Conservation (phyloP, 2,797 vertebrate genomes). For the Mus minutoides region DNA sequence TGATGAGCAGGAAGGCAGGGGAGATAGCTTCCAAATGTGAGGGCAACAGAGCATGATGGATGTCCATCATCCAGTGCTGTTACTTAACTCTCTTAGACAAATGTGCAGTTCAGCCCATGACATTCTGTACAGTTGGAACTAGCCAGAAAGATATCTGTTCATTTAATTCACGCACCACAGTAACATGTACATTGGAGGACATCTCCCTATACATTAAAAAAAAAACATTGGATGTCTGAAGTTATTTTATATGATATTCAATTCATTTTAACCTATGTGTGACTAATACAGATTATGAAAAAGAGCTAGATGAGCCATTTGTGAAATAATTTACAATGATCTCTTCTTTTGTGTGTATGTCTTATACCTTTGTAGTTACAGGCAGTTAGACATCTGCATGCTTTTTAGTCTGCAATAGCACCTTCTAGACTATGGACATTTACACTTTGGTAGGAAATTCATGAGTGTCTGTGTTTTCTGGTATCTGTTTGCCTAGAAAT, state of each 20-base stretch:
- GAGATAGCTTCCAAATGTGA: background rate
- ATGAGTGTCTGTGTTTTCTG: conserved; percentile 30
- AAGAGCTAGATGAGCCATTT: conserved; percentile 32
- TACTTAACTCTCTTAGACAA: background rate
- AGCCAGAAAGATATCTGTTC: background rate
- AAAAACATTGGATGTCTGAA: background rate
- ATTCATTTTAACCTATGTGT: background rate
- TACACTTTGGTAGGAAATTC: background rate
- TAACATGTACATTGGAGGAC: background rate
- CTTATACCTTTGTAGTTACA: conserved; percentile 58
- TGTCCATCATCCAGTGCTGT: too few species aligned
- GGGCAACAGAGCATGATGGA: background rate
- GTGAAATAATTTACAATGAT: conserved; percentile 36
- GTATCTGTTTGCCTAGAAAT: conserved; percentile 54
- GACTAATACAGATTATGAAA: background rate
- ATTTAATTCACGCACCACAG: background rate
- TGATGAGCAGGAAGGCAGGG: background rate
- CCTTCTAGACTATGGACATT: conserved; percentile 17
- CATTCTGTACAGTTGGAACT: background rate
- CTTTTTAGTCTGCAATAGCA: conserved; percentile 26
- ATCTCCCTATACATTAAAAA: background rate
- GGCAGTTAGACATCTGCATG: conserved; percentile 12
- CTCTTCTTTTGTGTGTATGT: conserved; percentile 40
- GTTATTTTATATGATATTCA: conserved; percentile 32
- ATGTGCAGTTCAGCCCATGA: too few species aligned